Evolutionary conservation across 2,113 vertebrate species (phyloP).

Genomic region (Lepisosteus osseus): DNA sequence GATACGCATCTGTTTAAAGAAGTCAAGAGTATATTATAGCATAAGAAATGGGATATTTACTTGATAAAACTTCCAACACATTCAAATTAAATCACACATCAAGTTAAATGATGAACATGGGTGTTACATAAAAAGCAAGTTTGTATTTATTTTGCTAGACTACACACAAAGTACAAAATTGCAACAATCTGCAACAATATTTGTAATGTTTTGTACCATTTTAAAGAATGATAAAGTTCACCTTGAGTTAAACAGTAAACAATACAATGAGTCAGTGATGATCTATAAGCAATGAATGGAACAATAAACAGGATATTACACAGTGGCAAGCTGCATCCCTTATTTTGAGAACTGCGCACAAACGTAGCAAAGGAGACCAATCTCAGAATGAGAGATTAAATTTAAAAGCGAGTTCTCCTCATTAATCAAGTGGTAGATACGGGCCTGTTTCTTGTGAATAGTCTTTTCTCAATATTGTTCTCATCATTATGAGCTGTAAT

Average conservation of each 20-base stretch:
- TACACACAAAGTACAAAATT: too few species aligned
- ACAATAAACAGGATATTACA: constrained; percentile 72
- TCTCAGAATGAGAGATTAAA: constrained; percentile 10
- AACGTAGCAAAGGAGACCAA: constrained; percentile 38
- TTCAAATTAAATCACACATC: too few species aligned
- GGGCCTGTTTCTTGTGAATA: background rate
- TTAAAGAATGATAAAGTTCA: constrained; percentile 50
- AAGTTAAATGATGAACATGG: too few species aligned
- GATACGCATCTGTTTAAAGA: too few species aligned
- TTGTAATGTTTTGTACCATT: constrained; percentile 2
- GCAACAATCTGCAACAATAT: too few species aligned
- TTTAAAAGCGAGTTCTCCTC: background rate
- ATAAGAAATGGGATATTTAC: too few species aligned
- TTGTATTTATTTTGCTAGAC: too few species aligned
- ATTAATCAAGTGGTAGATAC: background rate
- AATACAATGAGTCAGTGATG: constrained; percentile 66
- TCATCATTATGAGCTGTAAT: too few species aligned
- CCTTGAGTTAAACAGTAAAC: constrained; percentile 65
- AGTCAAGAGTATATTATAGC: too few species aligned
- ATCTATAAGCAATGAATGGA: constrained; percentile 64
- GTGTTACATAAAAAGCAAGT: too few species aligned
- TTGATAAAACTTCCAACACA: too few species aligned
- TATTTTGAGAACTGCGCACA: constrained; percentile 52
- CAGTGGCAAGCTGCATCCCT: constrained; percentile 71
- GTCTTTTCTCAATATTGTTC: too few species aligned